phyloP scores from a whole-genome alignment of 2,797 vertebrate genomes.

The Xyrichtys novacula region DNA sequence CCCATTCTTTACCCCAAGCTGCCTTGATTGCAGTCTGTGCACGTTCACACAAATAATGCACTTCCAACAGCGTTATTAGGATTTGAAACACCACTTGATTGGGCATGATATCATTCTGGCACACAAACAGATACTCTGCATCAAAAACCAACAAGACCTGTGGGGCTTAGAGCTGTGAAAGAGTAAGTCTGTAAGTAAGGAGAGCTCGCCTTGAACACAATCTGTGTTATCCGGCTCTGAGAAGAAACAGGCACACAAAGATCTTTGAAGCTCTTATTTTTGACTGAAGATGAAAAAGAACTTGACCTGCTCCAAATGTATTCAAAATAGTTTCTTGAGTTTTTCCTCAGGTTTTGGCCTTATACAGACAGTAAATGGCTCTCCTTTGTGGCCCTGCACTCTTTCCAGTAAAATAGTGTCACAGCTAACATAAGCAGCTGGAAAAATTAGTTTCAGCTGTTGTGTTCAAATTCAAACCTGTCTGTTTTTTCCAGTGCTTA shows the following conservation, averaged over 20 bases:
- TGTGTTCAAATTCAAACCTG: constrained; percentile 72
- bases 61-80: constrained; percentile 87
- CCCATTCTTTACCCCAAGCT: constrained; percentile 69
- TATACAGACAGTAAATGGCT: constrained; percentile 83
- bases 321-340: constrained; percentile 83
- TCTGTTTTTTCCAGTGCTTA: constrained; percentile 67
- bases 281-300: constrained; percentile 79
- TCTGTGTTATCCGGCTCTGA: constrained; percentile 66
- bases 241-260: constrained; percentile 74
- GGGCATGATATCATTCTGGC: constrained; percentile 84
- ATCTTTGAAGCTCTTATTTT: constrained; percentile 75
- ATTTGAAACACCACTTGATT: constrained; percentile 87
- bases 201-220: constrained; percentile 46
- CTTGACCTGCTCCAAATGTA: constrained; percentile 65
- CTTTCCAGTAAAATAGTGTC: constrained; percentile 86
- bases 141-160: constrained; percentile 79
- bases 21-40: constrained; percentile 82
- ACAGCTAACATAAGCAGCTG: constrained; percentile 83
- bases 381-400: constrained; percentile 74
- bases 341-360: constrained; percentile 84
- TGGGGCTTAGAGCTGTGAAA: constrained; percentile 67
- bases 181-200: constrained; percentile 47
- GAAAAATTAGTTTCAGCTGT: constrained; percentile 84
- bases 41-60: constrained; percentile 85
- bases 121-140: constrained; percentile 81